These are phyloP conservation scores for Drosophila vallismaia DNA, from an alignment of 2,888 invertebrate species.

Conservation along the genomic window DNA sequence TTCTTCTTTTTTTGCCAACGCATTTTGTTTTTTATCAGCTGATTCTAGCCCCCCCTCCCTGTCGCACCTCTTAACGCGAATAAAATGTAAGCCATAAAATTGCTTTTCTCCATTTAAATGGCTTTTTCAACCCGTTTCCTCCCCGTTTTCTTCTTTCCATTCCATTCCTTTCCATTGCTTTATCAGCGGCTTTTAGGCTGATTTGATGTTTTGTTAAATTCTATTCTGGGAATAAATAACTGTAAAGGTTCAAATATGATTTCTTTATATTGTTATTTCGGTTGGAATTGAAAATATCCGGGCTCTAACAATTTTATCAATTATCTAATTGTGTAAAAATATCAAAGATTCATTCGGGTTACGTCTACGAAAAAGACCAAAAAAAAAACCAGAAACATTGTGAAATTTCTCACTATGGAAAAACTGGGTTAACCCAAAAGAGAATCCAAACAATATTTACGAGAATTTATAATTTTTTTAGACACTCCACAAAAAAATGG, in stretches of 20 bases:
- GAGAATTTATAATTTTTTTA: slow-evolving; percentile 1
- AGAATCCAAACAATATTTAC: slow-evolving; percentile 3
- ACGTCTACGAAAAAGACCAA: slow-evolving; percentile 11
- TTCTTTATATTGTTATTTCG: background rate
- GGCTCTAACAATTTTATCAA: slow-evolving; percentile 25
- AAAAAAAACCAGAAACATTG: slow-evolving; percentile 1
- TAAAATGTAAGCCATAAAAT: slow-evolving; percentile 60
- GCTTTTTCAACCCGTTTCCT: slow-evolving; percentile 36
- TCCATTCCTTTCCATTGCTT: slow-evolving; percentile 40
- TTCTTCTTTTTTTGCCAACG: slow-evolving; percentile 45
- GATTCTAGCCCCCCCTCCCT: slow-evolving; percentile 11
- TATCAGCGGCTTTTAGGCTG: slow-evolving; percentile 34
- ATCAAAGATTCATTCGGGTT: slow-evolving; percentile 32
- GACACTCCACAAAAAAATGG: slow-evolving; percentile 7
- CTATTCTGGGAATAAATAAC: background rate
- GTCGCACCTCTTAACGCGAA: slow-evolving; percentile 19
- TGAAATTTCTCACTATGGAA: slow-evolving; percentile 19
- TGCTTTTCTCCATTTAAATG: slow-evolving; percentile 50
- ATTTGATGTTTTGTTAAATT: slow-evolving; percentile 22
- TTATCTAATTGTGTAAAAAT: slow-evolving; percentile 31
- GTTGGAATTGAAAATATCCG: slow-evolving; percentile 1
- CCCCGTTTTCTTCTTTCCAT: too few species aligned
- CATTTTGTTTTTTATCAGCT: slow-evolving; percentile 42
- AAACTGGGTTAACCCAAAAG: slow-evolving; percentile 33
- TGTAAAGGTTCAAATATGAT: background rate